Conservation (phyloP, 2,113 vertebrate species). For the Zosterops pallidus region DNA sequence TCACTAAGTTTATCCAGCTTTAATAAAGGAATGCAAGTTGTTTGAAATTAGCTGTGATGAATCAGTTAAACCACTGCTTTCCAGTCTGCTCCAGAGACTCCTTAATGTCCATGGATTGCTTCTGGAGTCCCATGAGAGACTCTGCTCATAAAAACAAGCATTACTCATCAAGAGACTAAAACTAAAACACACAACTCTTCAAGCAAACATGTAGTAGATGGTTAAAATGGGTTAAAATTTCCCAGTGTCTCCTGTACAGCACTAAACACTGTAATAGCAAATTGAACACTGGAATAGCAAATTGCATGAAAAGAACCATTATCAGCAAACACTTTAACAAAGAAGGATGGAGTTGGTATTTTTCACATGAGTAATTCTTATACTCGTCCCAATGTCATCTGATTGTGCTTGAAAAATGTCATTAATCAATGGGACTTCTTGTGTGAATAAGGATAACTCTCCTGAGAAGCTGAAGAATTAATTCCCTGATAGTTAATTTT, state of each 20-base stretch:
- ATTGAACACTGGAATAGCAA: not conserved
- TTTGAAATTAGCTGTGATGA: not conserved
- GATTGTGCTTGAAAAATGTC: not conserved
- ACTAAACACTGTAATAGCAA: not conserved
- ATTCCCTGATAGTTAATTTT: conserved; percentile 5
- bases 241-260: not conserved
- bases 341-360: not conserved
- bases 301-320: not conserved
- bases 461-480: not conserved
- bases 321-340: conserved; percentile 6
- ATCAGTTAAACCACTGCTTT: not conserved
- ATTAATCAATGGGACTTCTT: not conserved
- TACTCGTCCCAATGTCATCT: not conserved
- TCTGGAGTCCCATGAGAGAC: not conserved
- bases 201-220: accelerated
- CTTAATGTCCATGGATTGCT: not conserved
- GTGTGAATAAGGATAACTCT: conserved; percentile 16
- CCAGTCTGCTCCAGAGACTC: not conserved
- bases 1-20: not conserved
- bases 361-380: conserved; percentile 8
- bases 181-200: not conserved
- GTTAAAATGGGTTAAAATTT: not conserved
- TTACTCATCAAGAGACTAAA: not conserved
- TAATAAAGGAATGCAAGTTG: not conserved
- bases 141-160: not conserved